Conservation (phyloP, 2,113 vertebrate genomes). For the Apaloderma vittatum region DNA sequence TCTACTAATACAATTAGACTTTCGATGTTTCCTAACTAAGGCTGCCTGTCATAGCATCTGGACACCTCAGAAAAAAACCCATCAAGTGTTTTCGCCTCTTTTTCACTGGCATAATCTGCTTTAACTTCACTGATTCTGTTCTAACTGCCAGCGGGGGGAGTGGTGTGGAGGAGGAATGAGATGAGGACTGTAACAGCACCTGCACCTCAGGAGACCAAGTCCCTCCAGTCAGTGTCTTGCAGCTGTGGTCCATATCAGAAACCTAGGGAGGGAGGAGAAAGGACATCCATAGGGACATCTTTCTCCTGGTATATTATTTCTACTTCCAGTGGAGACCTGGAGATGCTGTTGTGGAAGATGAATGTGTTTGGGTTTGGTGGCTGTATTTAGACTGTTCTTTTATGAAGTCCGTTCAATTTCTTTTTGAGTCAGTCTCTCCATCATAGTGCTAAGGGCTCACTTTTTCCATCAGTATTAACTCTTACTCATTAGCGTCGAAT, state of each 20-base stretch:
- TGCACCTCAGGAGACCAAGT: not conserved
- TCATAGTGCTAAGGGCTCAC: not conserved
- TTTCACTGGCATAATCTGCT: not conserved
- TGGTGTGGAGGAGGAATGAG: not conserved
- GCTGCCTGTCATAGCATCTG: not conserved
- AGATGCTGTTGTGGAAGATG: not conserved
- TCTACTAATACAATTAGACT: constrained; percentile 26
- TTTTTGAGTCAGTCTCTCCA: not conserved
- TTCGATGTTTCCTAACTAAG: not conserved
- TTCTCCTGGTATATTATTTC: not conserved
- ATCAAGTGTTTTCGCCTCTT: not conserved
- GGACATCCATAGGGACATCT: not conserved
- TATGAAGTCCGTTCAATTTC: not conserved
- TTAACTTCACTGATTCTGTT: not conserved
- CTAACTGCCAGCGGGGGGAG: not conserved
- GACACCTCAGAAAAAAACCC: not conserved
- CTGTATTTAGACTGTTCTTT: not conserved
- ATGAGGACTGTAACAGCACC: not conserved
- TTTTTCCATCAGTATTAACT: not conserved
- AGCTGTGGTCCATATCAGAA: not conserved
- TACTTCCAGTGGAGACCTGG: not conserved
- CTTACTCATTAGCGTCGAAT: not conserved
- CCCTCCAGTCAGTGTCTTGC: not conserved
- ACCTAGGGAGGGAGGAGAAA: not conserved
- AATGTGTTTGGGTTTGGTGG: not conserved